Evolutionary conservation across 2,888 invertebrate species (phyloP), one percentile per base, ranked within the genome.

Genomic region (Ormyrus rosae): DNA sequence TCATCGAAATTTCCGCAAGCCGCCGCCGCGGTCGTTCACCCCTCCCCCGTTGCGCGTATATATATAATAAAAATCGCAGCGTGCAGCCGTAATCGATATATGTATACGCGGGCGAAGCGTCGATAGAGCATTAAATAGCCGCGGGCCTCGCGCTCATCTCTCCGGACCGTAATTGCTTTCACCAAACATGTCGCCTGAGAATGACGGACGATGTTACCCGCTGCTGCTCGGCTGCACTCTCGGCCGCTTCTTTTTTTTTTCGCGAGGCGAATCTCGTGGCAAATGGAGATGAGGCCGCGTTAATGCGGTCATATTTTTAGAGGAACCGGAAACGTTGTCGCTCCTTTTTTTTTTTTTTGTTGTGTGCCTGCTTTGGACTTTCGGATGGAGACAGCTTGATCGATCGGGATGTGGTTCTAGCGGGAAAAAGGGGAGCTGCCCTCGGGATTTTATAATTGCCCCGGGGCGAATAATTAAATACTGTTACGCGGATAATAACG

Each of bases 321-420:
- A 48, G 81, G 74, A 77, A 81, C 77, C 81, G 77, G 81, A 81
- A 81, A 81, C n/a, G 76, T n/a, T 34, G 69, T 55, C 8, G 46
- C 56, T 53, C 5, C 9, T 53, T 10, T 51, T 34, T 19, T 51
- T 34, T 19, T 0, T 19, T 19, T 50, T 45, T 5, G 2, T 34
- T 56, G n/a, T 13, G 6, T 65, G 34, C n/a, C n/a, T 45, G 34
- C 11, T 13, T 45, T n/a, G 10, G 34, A 0, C 48, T 10, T 13
- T 10, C 5, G 6, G 51, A 7, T n/a, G 45, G 58, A 51, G 72
- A 72, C 78, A 73, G 73, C 11, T 74, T 74, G 74, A 81, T 78
- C 70, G 78, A 78, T 81, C 53, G 71, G 8, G 55, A 61, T 10
- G 67, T 10, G 71, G 55, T 75, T 58, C 55, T 61, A 51, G 65